Evolutionary conservation across 2,888 invertebrate genomes (phyloP).

Genomic region (Ormyrus thymus): DNA sequence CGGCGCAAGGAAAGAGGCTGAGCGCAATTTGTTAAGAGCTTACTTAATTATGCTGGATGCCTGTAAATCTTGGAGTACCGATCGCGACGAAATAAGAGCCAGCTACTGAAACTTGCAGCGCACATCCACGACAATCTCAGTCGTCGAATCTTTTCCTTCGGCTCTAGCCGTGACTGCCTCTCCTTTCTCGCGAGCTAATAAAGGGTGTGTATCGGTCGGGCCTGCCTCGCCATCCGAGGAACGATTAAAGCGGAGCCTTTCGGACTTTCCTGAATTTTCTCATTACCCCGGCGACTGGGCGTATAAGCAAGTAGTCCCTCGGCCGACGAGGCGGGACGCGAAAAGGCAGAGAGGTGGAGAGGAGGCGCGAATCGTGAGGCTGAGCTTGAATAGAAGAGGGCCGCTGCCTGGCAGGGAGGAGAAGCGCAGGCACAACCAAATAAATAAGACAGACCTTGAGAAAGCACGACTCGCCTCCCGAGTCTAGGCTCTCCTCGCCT

Average conservation of each 20-base stretch:
- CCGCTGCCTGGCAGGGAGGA: neutral
- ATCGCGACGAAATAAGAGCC: slow-evolving; percentile 15
- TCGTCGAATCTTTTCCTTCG: too few species aligned
- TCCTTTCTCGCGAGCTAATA: too few species aligned
- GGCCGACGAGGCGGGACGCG: slow-evolving; percentile 37
- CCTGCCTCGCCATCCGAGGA: slow-evolving; percentile 8
- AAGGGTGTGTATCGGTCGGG: too few species aligned
- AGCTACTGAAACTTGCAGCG: too few species aligned
- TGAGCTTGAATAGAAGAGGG: slow-evolving; percentile 29
- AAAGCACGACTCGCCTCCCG: slow-evolving; percentile 33
- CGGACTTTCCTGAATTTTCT: slow-evolving; percentile 65
- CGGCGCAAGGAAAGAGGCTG: slow-evolving; percentile 4
- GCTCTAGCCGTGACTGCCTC: too few species aligned
- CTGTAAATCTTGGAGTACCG: slow-evolving; percentile 32
- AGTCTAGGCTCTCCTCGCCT: slow-evolving; percentile 1
- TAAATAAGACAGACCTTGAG: slow-evolving; percentile 52
- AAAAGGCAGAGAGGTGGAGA: slow-evolving; percentile 14
- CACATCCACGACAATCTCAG: too few species aligned
- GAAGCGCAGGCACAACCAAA: slow-evolving; percentile 38
- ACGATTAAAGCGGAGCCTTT: slow-evolving; percentile 60
- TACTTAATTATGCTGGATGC: slow-evolving; percentile 49
- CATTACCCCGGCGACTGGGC: slow-evolving; percentile 60
- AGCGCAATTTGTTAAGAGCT: slow-evolving; percentile 48
- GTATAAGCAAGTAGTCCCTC: neutral
- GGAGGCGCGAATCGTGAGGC: slow-evolving; percentile 47